Percentiles rank a stretch among this genome's conserved stretches.
phyloP scores from a whole-genome alignment of 2,888 invertebrate genomes.

The Autographa gamma region DNA sequence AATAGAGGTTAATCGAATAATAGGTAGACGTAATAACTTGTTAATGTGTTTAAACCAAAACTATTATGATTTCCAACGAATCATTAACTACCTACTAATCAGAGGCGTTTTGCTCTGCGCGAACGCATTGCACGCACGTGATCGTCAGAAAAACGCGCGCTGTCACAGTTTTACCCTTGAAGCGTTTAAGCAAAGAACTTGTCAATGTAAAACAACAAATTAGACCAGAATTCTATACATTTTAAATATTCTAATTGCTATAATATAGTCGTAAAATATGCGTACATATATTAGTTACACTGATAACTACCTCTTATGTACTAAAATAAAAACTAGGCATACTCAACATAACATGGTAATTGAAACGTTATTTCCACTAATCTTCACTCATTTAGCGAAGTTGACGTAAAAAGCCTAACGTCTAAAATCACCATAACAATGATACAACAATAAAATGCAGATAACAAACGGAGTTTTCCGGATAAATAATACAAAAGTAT shows the following conservation, averaged over 20 bases:
- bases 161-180: conserved; percentile 66
- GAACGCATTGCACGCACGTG: conserved; percentile 71
- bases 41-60: conserved; percentile 6
- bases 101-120: conserved; percentile 37
- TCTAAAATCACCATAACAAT: conserved; percentile 84
- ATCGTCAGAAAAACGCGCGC: conserved; percentile 67
- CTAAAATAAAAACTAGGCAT: conserved; percentile 65
- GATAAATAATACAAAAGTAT: conserved; percentile 73
- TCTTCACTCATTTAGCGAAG: conserved; percentile 74
- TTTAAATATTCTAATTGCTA: conserved; percentile 49
- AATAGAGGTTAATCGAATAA: background rate
- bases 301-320: conserved; percentile 55
- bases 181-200: conserved; percentile 56
- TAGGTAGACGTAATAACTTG: background rate
- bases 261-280: conserved; percentile 46
- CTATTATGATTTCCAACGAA: conserved; percentile 11
- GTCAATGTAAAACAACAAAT: conserved; percentile 34
- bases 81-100: conserved; percentile 24
- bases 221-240: conserved; percentile 32
- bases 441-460: conserved; percentile 80
- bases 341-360: conserved; percentile 72
- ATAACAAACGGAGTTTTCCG: conserved; percentile 76
- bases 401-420: conserved; percentile 71
- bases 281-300: conserved; percentile 63
- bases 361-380: conserved; percentile 80